Percentiles rank a stretch among this genome's conserved stretches.
Conservation (phyloP, 2,888 invertebrate genomes). For the Tipula vernalis region DNA sequence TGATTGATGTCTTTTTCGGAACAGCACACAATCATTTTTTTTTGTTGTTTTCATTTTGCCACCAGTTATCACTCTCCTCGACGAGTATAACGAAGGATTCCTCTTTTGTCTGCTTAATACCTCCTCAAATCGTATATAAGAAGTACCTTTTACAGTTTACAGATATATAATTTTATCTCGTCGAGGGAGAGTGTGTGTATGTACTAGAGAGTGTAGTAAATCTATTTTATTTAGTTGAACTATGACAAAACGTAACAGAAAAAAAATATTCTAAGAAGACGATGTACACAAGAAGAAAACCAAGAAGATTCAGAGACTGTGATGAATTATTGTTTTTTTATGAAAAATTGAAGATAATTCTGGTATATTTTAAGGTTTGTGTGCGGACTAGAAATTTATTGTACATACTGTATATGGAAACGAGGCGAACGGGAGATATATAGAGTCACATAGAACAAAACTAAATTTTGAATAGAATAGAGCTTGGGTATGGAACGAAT, state of each 20-base stretch:
- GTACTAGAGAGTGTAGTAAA: not conserved
- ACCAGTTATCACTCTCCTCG: not conserved
- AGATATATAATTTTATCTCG: not conserved
- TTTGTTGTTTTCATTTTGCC: not conserved
- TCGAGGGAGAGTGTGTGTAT: not conserved
- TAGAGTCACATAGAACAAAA: not conserved
- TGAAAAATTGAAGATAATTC: slow-evolving; percentile 4
- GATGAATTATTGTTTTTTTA: slow-evolving; percentile 4
- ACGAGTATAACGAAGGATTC: not conserved
- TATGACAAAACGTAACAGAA: not conserved
- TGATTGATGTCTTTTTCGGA: not conserved
- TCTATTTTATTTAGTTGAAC: not conserved
- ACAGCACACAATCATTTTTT: not conserved
- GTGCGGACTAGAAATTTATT: not conserved
- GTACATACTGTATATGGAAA: not conserved
- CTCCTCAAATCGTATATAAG: not conserved
- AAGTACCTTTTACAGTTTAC: not conserved
- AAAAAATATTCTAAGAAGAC: not conserved
- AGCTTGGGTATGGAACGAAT: not conserved
- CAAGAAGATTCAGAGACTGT: not conserved
- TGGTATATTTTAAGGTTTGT: not conserved
- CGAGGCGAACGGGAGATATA: not conserved
- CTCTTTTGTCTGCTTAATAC: not conserved
- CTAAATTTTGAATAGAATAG: not conserved
- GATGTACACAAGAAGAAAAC: not conserved